Conservation (phyloP, 1,140 invertebrate genomes). For the Campodea augens region DNA sequence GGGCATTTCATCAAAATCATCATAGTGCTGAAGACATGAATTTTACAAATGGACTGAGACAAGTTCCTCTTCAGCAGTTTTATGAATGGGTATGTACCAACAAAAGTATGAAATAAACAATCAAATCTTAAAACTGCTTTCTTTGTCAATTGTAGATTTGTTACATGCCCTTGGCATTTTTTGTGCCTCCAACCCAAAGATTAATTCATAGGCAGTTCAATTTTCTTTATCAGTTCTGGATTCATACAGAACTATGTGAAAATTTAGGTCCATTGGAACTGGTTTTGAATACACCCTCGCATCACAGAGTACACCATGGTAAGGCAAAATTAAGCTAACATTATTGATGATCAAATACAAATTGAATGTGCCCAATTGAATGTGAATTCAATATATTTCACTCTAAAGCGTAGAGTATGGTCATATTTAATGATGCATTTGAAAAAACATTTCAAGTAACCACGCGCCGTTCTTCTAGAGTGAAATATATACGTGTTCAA, state of each 20-base stretch:
- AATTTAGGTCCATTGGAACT: constrained; percentile 62
- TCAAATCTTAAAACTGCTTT: no score
- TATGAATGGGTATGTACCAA: constrained; percentile 59
- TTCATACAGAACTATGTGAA: constrained; percentile 63
- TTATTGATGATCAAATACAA: no score
- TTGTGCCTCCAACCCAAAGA: constrained; percentile 66
- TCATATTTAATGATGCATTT: no score
- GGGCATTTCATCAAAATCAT: constrained; percentile 89
- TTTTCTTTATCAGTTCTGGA: constrained; percentile 79
- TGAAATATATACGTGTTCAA: no score
- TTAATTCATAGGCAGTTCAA: constrained; percentile 70
- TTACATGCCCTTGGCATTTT: constrained; percentile 63
- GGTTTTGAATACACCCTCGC: constrained; percentile 69
- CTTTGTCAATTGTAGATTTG: constrained; percentile 53
- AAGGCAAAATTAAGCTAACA: constrained; percentile 14
- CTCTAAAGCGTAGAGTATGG: no score
- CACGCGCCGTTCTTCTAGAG: no score
- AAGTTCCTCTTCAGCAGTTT: constrained; percentile 63
- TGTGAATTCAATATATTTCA: no score
- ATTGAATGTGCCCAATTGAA: no score
- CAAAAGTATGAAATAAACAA: no score
- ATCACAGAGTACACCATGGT: constrained; percentile 82
- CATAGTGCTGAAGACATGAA: constrained; percentile 93
- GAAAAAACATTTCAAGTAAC: no score
- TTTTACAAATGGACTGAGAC: constrained; percentile 64